These are phyloP conservation scores for Sylvia borin DNA, from an alignment of 2,797 vertebrate species.

Conservation along the genomic window DNA sequence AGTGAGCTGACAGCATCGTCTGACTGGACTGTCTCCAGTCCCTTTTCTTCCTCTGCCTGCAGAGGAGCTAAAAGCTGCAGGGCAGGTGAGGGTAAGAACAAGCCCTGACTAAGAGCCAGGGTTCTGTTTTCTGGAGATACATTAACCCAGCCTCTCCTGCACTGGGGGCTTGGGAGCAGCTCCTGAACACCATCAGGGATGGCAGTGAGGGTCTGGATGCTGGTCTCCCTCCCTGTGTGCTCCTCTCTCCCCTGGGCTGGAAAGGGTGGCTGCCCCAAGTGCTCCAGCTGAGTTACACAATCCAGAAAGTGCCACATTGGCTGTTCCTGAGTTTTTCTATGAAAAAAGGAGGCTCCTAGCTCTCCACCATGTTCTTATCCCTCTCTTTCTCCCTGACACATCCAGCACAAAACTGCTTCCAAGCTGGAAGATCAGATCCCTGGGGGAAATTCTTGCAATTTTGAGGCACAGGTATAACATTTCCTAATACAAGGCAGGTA, in stretches of 20 bases:
- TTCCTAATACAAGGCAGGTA: not conserved
- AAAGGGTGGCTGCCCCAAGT: accelerated
- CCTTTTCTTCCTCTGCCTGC: not conserved
- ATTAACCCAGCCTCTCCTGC: not conserved
- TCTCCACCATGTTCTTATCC: not conserved
- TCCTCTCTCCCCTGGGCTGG: not conserved
- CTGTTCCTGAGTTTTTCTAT: not conserved
- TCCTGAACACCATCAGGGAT: not conserved
- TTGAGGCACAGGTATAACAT: not conserved
- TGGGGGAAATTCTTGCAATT: not conserved
- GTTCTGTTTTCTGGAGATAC: not conserved
- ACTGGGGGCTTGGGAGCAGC: not conserved
- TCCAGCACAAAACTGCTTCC: not conserved
- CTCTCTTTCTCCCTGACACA: not conserved
- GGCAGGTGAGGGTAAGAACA: not conserved
- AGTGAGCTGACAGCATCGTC: not conserved
- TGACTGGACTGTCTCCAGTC: not conserved
- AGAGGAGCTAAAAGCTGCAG: not conserved
- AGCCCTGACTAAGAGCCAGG: not conserved
- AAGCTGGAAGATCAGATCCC: not conserved
- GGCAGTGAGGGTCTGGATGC: not conserved
- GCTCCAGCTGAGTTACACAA: not conserved
- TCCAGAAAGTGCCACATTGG: not conserved
- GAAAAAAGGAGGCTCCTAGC: not conserved
- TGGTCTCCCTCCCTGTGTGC: not conserved